Conservation (phyloP, 2,888 invertebrate species). For the Melieria crassipennis region DNA sequence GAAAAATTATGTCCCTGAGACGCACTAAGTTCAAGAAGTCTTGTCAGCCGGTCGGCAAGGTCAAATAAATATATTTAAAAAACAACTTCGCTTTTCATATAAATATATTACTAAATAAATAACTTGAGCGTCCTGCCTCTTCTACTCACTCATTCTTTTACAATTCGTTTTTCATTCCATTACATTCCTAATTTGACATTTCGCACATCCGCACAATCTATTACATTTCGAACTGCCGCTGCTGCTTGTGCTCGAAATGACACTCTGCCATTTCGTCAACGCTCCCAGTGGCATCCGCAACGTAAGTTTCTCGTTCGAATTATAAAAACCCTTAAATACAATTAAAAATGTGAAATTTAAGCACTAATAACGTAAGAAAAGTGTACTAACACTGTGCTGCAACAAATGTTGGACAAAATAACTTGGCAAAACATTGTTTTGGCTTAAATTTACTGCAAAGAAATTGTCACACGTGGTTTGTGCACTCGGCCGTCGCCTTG, state of each 20-base stretch:
- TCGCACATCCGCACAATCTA: slow-evolving; percentile 14
- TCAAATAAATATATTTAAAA: no score
- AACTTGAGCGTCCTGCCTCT: no score
- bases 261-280: slow-evolving; percentile 65
- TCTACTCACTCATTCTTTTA: no score
- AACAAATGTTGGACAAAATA: not conserved
- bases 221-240: slow-evolving; percentile 15
- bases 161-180: no score
- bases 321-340: not conserved
- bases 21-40: no score
- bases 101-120: no score
- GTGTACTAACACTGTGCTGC: not conserved
- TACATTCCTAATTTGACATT: no score
- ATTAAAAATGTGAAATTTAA: slow-evolving; percentile 28
- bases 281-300: slow-evolving; percentile 83
- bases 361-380: slow-evolving; percentile 11
- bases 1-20: no score
- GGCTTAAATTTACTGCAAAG: not conserved
- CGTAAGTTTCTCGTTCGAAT: slow-evolving; percentile 70
- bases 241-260: slow-evolving; percentile 36
- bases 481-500: not conserved
- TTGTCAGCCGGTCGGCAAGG: no score
- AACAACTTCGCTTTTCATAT: no score
- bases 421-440: not conserved
- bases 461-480: slow-evolving; percentile 1